Conservation (phyloP, 2,888 invertebrate genomes). For the Tetragonisca angustula region DNA sequence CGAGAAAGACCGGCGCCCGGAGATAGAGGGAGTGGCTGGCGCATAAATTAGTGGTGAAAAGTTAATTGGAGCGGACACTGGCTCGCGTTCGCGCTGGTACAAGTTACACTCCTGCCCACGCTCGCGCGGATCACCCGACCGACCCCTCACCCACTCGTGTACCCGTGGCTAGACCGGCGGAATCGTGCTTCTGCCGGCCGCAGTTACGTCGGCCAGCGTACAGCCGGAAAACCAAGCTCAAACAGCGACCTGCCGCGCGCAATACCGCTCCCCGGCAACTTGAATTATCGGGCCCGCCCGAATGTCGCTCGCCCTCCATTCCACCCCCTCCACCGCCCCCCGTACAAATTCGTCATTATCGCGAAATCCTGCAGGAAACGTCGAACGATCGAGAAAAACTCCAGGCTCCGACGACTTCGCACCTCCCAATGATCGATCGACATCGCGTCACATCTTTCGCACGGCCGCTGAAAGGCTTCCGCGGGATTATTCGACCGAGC, state of each 20-base stretch:
- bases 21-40: constrained; percentile 66
- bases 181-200: constrained; percentile 4
- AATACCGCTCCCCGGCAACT: constrained; percentile 65
- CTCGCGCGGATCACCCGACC: constrained; percentile 40
- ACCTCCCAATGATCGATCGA: constrained; percentile 31
- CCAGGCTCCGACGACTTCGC: background rate
- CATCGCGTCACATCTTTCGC: constrained; percentile 25
- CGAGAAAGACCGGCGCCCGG: constrained; percentile 44
- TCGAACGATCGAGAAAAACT: too few relatives aligned
- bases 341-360: constrained; percentile 77
- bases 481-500: constrained; percentile 28
- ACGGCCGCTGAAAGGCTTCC: constrained; percentile 16
- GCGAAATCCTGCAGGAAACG: constrained; percentile 65
- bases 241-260: background rate
- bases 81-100: constrained; percentile 80
- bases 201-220: background rate
- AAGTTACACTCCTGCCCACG: constrained; percentile 76
- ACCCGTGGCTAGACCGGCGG: constrained; percentile 2
- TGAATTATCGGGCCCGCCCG: constrained; percentile 73
- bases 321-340: too few relatives aligned
- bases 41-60: constrained; percentile 83
- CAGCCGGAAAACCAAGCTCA: constrained; percentile 7
- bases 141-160: background rate
- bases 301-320: constrained; percentile 61
- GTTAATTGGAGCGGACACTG: constrained; percentile 83